These are phyloP conservation scores for Papilio polytes DNA, from an alignment of 1,140 invertebrate genomes.

Conservation along the genomic window DNA sequence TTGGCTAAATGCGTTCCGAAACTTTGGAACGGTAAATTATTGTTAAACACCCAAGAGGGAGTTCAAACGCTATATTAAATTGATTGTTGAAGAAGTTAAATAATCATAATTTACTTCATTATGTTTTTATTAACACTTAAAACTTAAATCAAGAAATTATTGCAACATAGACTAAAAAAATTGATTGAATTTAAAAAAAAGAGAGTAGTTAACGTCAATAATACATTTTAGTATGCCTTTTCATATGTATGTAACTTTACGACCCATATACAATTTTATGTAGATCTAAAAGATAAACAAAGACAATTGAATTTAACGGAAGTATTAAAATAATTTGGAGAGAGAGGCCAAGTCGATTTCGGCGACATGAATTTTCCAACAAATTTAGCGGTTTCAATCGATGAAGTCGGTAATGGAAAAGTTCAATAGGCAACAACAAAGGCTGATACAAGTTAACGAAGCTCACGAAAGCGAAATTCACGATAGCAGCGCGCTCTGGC, in stretches of 20 bases:
- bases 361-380: constrained; percentile 71
- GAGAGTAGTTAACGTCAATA: background rate
- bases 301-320: constrained; percentile 65
- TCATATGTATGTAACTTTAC: too few relatives aligned
- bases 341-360: constrained; percentile 49
- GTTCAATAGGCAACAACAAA: constrained; percentile 81
- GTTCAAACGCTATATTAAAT: constrained; percentile 1
- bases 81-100: background rate
- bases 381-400: constrained; percentile 78
- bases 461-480: constrained; percentile 80
- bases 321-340: constrained; percentile 62
- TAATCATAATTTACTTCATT: background rate
- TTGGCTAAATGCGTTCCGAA: constrained; percentile 55
- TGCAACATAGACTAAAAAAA: too few relatives aligned
- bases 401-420: constrained; percentile 79
- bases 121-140: too few relatives aligned
- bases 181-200: background rate
- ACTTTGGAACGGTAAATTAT: constrained; percentile 39
- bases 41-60: constrained; percentile 11
- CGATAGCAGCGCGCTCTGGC: constrained; percentile 70
- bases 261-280: background rate
- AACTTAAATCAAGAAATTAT: too few relatives aligned
- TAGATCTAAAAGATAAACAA: constrained; percentile 58
- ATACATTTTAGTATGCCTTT: too few relatives aligned
- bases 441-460: constrained; percentile 79